These are phyloP conservation scores for Spilogale gracilis DNA, from an alignment of 2,113 vertebrate species.

Conservation along the genomic window DNA sequence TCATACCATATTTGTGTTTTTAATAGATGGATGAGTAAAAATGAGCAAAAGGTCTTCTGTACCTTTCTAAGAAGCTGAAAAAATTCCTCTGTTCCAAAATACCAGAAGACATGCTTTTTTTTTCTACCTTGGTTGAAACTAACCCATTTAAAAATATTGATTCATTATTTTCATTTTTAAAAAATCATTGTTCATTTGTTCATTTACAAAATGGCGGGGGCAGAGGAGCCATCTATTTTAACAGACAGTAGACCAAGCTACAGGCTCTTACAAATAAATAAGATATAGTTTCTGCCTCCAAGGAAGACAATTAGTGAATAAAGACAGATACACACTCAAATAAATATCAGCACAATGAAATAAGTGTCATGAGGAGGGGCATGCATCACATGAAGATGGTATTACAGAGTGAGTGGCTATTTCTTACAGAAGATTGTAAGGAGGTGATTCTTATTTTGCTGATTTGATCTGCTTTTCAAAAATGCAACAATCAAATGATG, in stretches of 20 bases:
- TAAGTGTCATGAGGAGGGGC: not conserved
- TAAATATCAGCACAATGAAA: not conserved
- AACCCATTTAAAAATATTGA: not conserved
- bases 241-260: not conserved
- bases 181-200: not conserved
- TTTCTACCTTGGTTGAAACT: not conserved
- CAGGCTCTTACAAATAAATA: not conserved
- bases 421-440: not conserved
- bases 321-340: not conserved
- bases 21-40: constrained; percentile 16
- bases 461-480: not conserved
- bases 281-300: not conserved
- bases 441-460: not conserved
- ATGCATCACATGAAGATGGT: not conserved
- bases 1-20: not conserved
- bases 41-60: not conserved
- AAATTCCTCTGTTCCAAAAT: not conserved
- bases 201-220: not conserved
- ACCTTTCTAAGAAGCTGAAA: constrained; percentile 13
- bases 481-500: not conserved
- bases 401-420: not conserved
- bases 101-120: not conserved
- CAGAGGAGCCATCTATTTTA: not conserved
- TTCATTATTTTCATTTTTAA: not conserved
- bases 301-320: not conserved